These are phyloP conservation scores for Agrotis exclamationis DNA, from an alignment of 2,888 invertebrate species.

Conservation along the genomic window DNA sequence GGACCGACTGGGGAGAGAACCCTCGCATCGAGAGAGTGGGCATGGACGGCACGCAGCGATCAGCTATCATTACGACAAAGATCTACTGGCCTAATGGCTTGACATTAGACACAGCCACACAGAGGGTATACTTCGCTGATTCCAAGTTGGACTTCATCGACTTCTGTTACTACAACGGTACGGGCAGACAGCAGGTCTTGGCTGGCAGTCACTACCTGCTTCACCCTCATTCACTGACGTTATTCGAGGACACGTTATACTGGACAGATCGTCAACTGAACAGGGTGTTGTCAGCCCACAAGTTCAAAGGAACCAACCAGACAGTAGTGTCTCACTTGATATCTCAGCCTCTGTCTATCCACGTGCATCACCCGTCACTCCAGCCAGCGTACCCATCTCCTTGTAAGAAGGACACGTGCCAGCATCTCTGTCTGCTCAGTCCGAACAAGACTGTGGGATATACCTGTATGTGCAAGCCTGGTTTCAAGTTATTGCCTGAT, in stretches of 20 bases:
- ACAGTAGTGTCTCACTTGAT: constrained; percentile 98
- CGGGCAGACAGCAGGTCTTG: constrained; percentile 96
- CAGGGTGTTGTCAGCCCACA: constrained; percentile 97
- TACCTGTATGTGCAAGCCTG: constrained; percentile 98
- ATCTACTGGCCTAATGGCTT: constrained; percentile 99
- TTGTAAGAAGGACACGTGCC: constrained; percentile 93
- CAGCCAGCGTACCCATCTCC: constrained; percentile 96
- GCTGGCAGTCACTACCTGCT: constrained; percentile 97
- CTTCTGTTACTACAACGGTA: constrained; percentile 99
- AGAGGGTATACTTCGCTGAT: constrained; percentile 99
- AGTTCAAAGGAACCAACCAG: constrained; percentile 97
- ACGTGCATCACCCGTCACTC: constrained; percentile 98
- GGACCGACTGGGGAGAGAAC: constrained; percentile 99
- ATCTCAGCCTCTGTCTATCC: constrained; percentile 98
- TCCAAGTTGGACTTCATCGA: constrained; percentile 99
- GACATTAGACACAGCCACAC: constrained; percentile 98
- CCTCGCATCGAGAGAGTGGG: constrained; percentile 98
- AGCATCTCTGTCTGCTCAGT: constrained; percentile 97
- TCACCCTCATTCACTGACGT: constrained; percentile 98
- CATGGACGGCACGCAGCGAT: constrained; percentile 97
- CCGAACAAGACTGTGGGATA: constrained; percentile 93
- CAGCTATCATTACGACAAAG: constrained; percentile 97
- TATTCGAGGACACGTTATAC: constrained; percentile 99
- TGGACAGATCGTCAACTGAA: constrained; percentile 99
- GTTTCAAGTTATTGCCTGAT: constrained; percentile 93